A percentile compares a stretch with the other conserved stretches of the same genome.
Evolutionary conservation across 2,888 invertebrate genomes (phyloP).

Genomic region (Pterobdella sp.): DNA sequence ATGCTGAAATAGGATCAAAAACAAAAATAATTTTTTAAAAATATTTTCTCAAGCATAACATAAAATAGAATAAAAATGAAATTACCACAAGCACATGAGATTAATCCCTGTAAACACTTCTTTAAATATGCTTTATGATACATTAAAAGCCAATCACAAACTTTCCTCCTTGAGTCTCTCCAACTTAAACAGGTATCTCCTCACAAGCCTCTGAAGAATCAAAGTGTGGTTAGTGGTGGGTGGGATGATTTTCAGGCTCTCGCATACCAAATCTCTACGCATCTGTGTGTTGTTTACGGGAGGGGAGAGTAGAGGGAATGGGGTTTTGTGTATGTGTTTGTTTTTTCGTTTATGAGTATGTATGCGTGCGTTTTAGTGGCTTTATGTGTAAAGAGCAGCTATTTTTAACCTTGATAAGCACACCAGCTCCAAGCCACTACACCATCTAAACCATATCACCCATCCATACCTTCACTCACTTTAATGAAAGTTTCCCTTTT

Average conservation of each 20-base stretch:
- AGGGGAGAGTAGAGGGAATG: no score
- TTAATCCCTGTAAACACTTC: no score
- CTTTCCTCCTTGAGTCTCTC: constrained; percentile 47
- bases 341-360: not conserved
- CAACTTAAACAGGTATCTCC: constrained; percentile 50
- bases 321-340: not conserved
- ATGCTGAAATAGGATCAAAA: not conserved
- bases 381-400: not conserved
- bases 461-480: not conserved
- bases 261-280: constrained; percentile 45
- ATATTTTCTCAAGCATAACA: no score
- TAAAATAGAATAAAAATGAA: no score
- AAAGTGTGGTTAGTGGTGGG: not conserved
- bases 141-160: no score
- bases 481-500: constrained; percentile 4
- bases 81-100: no score
- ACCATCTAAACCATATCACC: not conserved
- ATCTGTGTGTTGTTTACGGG: no score
- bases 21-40: no score
- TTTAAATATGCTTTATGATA: no score
- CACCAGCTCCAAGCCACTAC: not conserved
- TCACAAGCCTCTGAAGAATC: constrained; percentile 50
- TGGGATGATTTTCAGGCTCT: constrained; percentile 33
- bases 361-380: not conserved
- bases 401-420: not conserved